phyloP scores from a whole-genome alignment of 2,888 invertebrate species.

The Sinodicranocentrus sp. region DNA sequence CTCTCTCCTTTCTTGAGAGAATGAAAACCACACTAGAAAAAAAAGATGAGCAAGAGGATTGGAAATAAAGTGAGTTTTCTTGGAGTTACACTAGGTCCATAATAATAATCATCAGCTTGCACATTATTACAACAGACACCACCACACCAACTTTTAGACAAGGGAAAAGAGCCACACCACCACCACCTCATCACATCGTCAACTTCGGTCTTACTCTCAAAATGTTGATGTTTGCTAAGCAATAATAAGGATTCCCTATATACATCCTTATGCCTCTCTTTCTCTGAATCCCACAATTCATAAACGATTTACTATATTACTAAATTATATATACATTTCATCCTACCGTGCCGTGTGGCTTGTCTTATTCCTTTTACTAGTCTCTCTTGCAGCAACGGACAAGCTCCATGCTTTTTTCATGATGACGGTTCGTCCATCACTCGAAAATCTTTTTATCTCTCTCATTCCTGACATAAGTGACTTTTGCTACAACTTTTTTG shows the following conservation, averaged over 20 bases:
- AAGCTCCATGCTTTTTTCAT: conserved; percentile 41
- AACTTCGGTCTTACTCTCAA: neutral
- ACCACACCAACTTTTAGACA: conserved; percentile 25
- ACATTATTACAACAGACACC: conserved; percentile 73
- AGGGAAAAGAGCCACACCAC: conserved; percentile 27
- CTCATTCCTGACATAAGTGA: conserved; percentile 69
- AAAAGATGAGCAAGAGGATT: conserved; percentile 49
- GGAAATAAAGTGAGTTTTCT: conserved; percentile 58
- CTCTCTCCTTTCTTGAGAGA: conserved; percentile 12
- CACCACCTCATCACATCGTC: conserved; percentile 39
- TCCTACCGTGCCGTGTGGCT: neutral
- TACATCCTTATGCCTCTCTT: conserved; percentile 30
- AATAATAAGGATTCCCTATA: conserved; percentile 56
- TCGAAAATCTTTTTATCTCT: conserved; percentile 66
- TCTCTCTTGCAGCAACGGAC: neutral
- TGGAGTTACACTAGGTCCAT: conserved; percentile 50
- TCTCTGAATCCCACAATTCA: conserved; percentile 40
- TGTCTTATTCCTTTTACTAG: neutral
- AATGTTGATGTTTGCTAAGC: conserved; percentile 28
- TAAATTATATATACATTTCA: conserved; percentile 28
- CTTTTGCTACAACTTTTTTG: conserved; percentile 69
- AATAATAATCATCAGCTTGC: conserved; percentile 69
- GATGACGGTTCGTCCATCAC: conserved; percentile 65
- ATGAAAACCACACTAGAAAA: too few relatives aligned
- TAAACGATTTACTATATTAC: conserved; percentile 56